Base-by-base conservation (phyloP, 2,888 invertebrate species). In the Trissoscelio sp. region DNA sequence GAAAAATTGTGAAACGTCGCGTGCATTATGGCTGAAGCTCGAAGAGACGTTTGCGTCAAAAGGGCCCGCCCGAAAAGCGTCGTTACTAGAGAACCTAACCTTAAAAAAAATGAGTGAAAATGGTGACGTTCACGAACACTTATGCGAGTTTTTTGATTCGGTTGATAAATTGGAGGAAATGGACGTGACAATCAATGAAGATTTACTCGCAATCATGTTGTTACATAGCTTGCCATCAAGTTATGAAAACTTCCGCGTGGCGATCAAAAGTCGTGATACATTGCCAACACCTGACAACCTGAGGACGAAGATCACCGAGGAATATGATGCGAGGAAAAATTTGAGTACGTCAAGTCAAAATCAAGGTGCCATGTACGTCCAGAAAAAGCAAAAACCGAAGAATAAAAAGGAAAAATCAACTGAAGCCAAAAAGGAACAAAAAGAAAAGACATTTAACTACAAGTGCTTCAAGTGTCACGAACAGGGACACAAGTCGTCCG, bases 61-160 rank as follows among this genome's bases (percentile, higher is more conserved):
- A 28, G 51, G 51, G 9, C 51, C 51, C n/a, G 51, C 51, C 24
- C n/a, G 28, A 28, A 51, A 53, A 16, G 53, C 53, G 4, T 24
- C 53, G 7, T 11, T 53, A 3, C 16, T 53, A 16, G 31, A 31
- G 31, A n/a, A 53, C 4, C 16, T 53, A 9, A 16, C 22, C 1
- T 31, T 31, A n/a, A n/a, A 53, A 4, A 31, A 34, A 11, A 53
- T 53, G 53, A 3, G 11, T 1, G 16, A 31, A 7, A 16, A 9
- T 31, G 31, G 28, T 12, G 53, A 53, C 53, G 12, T 53, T 20
- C 31, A 28, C 53, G 28, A 31, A 31, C 53, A 53, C 31, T n/a
- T 53, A 9, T 31, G 31, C 3, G 11, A 12, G 1, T 53, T 53
- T 16, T 53, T 53, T 16, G 31, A 53, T 11, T 31, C 53, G 9